Evolutionary conservation across 2,113 vertebrate genomes (phyloP).

Genomic region (Emberiza fucata): DNA sequence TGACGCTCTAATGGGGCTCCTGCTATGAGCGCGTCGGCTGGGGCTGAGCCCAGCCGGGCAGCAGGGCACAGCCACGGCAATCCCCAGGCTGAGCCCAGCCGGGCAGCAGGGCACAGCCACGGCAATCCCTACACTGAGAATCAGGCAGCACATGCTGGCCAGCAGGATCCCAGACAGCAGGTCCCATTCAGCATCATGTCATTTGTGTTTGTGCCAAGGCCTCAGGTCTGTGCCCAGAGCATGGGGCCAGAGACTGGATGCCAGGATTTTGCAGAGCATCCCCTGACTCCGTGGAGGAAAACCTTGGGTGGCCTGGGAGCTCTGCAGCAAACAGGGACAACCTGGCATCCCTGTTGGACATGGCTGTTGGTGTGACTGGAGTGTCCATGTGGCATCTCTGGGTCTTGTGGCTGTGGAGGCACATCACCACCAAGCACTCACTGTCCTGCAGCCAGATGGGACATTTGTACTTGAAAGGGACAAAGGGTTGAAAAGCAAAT

Average conservation of each 20-base stretch:
- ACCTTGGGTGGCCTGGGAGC: neutral
- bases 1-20: neutral
- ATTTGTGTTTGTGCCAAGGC: neutral
- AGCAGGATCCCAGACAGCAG: neutral
- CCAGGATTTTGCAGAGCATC: neutral
- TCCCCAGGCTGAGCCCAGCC: neutral
- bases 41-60: neutral
- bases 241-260: fast-evolving
- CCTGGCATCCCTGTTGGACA: neutral
- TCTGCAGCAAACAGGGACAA: neutral
- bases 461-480: neutral
- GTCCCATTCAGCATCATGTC: fast-evolving
- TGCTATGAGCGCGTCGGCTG: fast-evolving
- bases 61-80: fast-evolving
- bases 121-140: neutral
- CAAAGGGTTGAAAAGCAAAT: neutral
- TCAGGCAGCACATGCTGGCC: neutral
- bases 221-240: neutral
- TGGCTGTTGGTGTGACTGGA: fast-evolving
- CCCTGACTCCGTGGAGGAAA: neutral
- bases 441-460: neutral
- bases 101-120: fast-evolving
- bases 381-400: too few relatives aligned
- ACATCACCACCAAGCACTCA: fast-evolving
- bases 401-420: neutral